Evolutionary conservation across 2,797 vertebrate genomes (phyloP), one percentile per base, ranked within the genome.

Genomic region (Scarus forsteni): DNA sequence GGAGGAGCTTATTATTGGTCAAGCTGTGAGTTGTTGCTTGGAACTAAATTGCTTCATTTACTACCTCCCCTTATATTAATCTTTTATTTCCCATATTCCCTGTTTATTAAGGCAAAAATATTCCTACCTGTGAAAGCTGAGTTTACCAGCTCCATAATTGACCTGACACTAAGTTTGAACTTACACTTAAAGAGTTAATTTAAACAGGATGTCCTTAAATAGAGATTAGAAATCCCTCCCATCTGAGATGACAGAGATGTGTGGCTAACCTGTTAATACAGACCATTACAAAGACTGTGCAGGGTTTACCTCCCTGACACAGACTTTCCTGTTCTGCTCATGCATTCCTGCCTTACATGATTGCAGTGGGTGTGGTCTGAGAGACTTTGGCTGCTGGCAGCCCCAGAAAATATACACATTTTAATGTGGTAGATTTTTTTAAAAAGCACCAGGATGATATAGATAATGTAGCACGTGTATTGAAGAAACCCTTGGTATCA

Each of bases 341-440:
- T 92, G 87, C 92, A 94, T 94, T 95, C 94, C 92, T 94, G 88
- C 85, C 84, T 90, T 89, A 93, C 91, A 85, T 94, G 93, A 93
- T 93, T 94, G 91, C 92, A 91, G 92, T 93, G 88, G 94, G 94
- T 93, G 94, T 94, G 93, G 92, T 84, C 88, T 88, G 75, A 81
- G 80, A 94, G 89, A 92, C 91, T 92, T 92, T 93, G 91, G 93
- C 93, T 94, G 93, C 94, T 93, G 94, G 94, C 93, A 92, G 94
- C 91, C 79, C 38, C 43, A 77, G 90, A 90, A 92, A 91, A 89
- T 86, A 72, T 87, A 91, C 90, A 81, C 69, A 75, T 92, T 93
- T 90, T 91, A 92, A 90, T 91, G 77, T 92, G 87, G 81, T 91
- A 90, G 88, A 88, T 87, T 88, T 78, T n/a, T 90, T 89, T 73